These are phyloP conservation scores for Turnix velox DNA, from an alignment of 2,113 vertebrate genomes.

Conservation along the genomic window DNA sequence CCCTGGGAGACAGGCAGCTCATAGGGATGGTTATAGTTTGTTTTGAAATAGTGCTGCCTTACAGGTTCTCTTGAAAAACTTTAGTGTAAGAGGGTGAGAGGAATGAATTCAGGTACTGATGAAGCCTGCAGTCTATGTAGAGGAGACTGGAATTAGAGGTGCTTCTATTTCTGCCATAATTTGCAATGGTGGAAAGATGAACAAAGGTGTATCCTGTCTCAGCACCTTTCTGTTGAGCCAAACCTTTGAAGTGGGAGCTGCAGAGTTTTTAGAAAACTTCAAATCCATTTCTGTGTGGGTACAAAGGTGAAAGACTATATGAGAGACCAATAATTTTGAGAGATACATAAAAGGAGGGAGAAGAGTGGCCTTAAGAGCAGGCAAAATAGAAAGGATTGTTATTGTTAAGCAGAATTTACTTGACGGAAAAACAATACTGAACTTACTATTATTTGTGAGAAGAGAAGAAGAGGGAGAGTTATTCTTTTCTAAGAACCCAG, in stretches of 20 bases:
- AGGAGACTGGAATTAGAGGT: background rate
- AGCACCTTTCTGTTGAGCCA: background rate
- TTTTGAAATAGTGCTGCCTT: background rate
- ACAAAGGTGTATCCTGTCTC: background rate
- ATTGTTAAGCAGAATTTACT: slow-evolving; percentile 10
- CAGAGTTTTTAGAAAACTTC: background rate
- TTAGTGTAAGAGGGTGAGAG: background rate
- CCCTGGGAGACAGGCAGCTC: background rate
- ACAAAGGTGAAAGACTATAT: slow-evolving; percentile 28
- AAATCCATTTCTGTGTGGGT: slow-evolving; percentile 12
- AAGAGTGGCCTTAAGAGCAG: background rate
- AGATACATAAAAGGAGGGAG: background rate
- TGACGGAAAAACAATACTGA: background rate
- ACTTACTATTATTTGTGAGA: background rate
- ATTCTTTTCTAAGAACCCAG: background rate
- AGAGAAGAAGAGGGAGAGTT: background rate
- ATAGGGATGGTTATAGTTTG: background rate
- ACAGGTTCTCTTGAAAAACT: background rate
- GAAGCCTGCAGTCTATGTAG: background rate
- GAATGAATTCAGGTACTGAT: background rate
- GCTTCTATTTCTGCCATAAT: background rate
- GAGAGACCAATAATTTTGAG: slow-evolving; percentile 17
- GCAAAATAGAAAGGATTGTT: background rate
- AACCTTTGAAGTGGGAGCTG: background rate
- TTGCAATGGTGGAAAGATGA: background rate